Evolutionary conservation across 1,140 invertebrate genomes (phyloP), one percentile per base, ranked within the genome.

Genomic region (Solenopsis invicta): DNA sequence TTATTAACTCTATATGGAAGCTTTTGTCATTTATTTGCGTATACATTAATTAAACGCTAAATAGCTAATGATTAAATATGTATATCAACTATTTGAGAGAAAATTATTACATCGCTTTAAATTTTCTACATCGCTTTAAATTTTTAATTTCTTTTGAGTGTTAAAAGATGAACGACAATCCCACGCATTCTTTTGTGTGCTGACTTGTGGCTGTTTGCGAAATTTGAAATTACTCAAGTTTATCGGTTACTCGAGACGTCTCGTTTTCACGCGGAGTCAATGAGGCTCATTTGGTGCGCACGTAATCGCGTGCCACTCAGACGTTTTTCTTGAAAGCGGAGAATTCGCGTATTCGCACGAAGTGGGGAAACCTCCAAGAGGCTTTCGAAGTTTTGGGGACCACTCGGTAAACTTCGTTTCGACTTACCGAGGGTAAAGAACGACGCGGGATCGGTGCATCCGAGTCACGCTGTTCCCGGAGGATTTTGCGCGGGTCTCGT

Each of bases 361-460:
- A 18, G 10, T 37, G 54, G 52, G 54, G 8, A 48, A 84, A 34
- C 52, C 54, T 84, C 29, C 41, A 37, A 71, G 69, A 74, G 69
- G 54, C 41, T 84, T 71, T 84, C 80, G 69, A 84, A 84, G 80
- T 84, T 84, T 84, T 54, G 69, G 80, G 50, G 67, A 84, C 52
- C 67, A 71, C 80, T 84, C 80, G 69, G 69, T 74, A 84, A 84
- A 84, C 80, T 84, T 84, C 54, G 69, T 74, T 61, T 82, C 29
- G 18, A 37, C 67, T 61, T 67, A 48, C 67, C 77, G n/a, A 48
- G 54, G 67, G 69, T 74, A 50, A 84, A 74, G 80, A 74, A 82
- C 80, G 80, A 81, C 66, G 66, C 67, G 16, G 18, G 77, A 81
- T 45, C 80, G 80, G 67, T 74, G 67, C 69, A 84, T 84, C 80